These are phyloP conservation scores for Kryptolebias marmoratus DNA, from an alignment of 2,113 vertebrate genomes.

Conservation along the genomic window DNA sequence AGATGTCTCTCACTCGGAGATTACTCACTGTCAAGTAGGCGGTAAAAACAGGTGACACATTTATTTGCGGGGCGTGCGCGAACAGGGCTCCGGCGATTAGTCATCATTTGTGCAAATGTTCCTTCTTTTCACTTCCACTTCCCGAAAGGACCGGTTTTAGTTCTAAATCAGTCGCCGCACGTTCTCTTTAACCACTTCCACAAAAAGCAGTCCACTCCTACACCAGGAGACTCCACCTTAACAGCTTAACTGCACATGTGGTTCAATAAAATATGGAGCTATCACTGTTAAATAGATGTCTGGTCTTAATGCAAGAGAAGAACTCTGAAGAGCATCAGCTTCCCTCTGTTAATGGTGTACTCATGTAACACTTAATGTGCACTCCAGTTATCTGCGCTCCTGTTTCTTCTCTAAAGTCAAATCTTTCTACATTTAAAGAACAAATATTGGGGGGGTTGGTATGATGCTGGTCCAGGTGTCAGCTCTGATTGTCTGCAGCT, in stretches of 20 bases:
- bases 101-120: constrained; percentile 71
- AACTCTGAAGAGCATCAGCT: constrained; percentile 16
- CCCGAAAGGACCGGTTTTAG: not conserved
- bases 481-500: too few species aligned
- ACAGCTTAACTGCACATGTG: constrained; percentile 17
- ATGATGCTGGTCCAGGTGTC: too few species aligned
- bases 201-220: not conserved
- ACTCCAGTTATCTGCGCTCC: constrained; percentile 18
- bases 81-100: constrained; percentile 56
- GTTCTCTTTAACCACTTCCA: not conserved
- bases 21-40: constrained; percentile 75
- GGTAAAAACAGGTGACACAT: constrained; percentile 72
- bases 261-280: constrained; percentile 25
- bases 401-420: too few species aligned
- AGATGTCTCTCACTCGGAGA: constrained; percentile 66
- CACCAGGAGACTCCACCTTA: too few species aligned
- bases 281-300: not conserved
- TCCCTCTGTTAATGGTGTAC: constrained; percentile 4
- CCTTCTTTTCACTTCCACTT: constrained; percentile 41
- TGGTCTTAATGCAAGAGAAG: constrained; percentile 7
- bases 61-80: constrained; percentile 61
- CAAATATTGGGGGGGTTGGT: too few species aligned
- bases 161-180: not conserved
- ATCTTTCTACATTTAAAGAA: too few species aligned
- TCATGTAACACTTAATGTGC: constrained; percentile 15